Base-by-base conservation (phyloP, 1,140 invertebrate genomes). In the Cataglyphis hispanica region DNA sequence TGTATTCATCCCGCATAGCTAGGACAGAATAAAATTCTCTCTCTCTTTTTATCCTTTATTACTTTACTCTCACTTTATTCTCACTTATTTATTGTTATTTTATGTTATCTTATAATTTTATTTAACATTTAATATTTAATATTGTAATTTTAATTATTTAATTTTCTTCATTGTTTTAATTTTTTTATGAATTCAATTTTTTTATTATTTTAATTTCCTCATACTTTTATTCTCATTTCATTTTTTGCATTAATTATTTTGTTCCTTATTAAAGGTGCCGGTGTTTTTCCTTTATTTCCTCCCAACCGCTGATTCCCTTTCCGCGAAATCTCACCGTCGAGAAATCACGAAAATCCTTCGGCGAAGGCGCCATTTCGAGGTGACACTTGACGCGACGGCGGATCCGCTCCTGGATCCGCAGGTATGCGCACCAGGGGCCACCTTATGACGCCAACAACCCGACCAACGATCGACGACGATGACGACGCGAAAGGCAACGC, bases 381-480 rank as follows among this genome's bases (percentile, higher is more conserved):
- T 83, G 78, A 83, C 78, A 74, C 40, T 46, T 83, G 78, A 83
- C 67, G 67, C 67, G 37, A 56, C 67, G 37, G 78, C 53, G 37
- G 37, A 72, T 80, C 34, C 76, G 43, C 64, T 80, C 31, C 63
- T 31, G 67, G 53, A 25, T 61, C 78, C 67, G 53, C 53, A 83
- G 78, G 78, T 83, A 74, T 83, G 27, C 67, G 53, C 53, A 2
- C 53, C 66, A 7, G 7, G 22, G 16, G n/a, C 19, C 37, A n/a
- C 53, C 56, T 60, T 40, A 58, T 56, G 37, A 60, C 19, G 50
- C 7, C 67, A 43, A 69, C 31, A 53, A 37, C 37, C 25, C 43
- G 25, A 37, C 37, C 37, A 37, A 10, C 25, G n/a, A 37, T 43
- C 50, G 66, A 80, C 63, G 50, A 25, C 6, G 77, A 72, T 43